Percentiles rank a stretch among this genome's conserved stretches.
Conservation (phyloP, 2,113 vertebrate genomes). For the Proterorhinus semilunaris region DNA sequence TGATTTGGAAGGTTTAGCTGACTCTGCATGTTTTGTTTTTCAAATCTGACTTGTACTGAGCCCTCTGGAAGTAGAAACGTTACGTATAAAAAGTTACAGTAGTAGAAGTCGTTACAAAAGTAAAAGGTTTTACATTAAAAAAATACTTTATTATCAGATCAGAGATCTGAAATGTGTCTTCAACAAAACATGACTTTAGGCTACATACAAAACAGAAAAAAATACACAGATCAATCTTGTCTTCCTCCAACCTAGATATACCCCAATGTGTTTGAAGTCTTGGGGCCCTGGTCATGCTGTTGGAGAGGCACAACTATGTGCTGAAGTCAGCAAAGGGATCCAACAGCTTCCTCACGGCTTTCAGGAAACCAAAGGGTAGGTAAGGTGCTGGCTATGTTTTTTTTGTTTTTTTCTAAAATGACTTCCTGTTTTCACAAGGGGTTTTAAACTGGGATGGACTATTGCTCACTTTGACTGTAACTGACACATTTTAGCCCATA, state of each 20-base stretch:
- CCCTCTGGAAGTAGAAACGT: no score
- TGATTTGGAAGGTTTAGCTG: slow-evolving; percentile 56
- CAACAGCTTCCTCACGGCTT: slow-evolving; percentile 67
- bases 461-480: slow-evolving; percentile 10
- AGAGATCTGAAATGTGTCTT: no score
- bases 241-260: slow-evolving; percentile 19
- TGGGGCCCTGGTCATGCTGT: slow-evolving; percentile 48
- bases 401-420: slow-evolving; percentile 63
- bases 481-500: neutral
- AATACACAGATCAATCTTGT: slow-evolving; percentile 32
- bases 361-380: slow-evolving; percentile 75
- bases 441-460: slow-evolving; percentile 4
- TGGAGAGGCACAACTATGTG: slow-evolving; percentile 66
- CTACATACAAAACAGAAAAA: slow-evolving; percentile 43
- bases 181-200: no score
- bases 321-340: slow-evolving; percentile 66
- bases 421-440: slow-evolving; percentile 73
- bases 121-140: no score
- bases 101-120: no score
- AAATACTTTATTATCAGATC: no score
- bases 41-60: slow-evolving; percentile 27
- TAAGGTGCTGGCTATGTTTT: slow-evolving; percentile 61
- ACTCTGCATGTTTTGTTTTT: slow-evolving; percentile 50
- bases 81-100: no score
- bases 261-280: slow-evolving; percentile 25